Base-by-base conservation (phyloP, 23 tunicate genomes). In the Ciona savignyi region DNA sequence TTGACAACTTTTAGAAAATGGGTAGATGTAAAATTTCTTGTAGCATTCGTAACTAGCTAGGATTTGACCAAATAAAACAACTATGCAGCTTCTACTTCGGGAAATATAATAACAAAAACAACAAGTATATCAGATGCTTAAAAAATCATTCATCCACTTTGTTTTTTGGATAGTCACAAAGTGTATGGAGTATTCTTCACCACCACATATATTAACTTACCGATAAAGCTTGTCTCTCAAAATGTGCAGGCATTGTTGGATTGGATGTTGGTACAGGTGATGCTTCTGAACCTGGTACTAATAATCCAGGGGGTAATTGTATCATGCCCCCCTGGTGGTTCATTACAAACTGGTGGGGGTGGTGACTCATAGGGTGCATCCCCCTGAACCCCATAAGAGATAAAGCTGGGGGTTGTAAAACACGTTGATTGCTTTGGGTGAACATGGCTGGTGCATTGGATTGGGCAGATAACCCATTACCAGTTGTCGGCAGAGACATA, bases 401-500 rank as follows among this genome's bases (percentile, higher is more conserved):
- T 33, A 82, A 42, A 72, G 70, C 67, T 11, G 73, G 34, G 27
- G 69, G 74, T 33, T 32, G 62, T 25, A 32, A 51, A 24, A 62
- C 62, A 1, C 51, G 73, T 48, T 74, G 87, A 23, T 35, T 68
- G 1, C 74, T 15, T 32, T 74, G 87, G 9, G 80, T 67, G 33
- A 82, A 82, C 80, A 82, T 69, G 1, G 77, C 35, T 24, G 87
- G 70, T 49, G 30, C 31, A 0, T 35, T 30, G 20, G 87, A 67
- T 25, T 67, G 87, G 29, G 68, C 26, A 20, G 65, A 26, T 29
- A 73, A 63, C 71, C 74, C 51, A 65, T 78, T 76, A 68, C 80
- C 33, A 23, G 87, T 82, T 30, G 87, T 82, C 32, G 87, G 87
- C 2, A 82, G 35, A 9, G 87, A 82, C 87, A 82, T 82, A 34